Base-by-base conservation (phyloP, 2,113 vertebrate species). In the Leucosticte australis region DNA sequence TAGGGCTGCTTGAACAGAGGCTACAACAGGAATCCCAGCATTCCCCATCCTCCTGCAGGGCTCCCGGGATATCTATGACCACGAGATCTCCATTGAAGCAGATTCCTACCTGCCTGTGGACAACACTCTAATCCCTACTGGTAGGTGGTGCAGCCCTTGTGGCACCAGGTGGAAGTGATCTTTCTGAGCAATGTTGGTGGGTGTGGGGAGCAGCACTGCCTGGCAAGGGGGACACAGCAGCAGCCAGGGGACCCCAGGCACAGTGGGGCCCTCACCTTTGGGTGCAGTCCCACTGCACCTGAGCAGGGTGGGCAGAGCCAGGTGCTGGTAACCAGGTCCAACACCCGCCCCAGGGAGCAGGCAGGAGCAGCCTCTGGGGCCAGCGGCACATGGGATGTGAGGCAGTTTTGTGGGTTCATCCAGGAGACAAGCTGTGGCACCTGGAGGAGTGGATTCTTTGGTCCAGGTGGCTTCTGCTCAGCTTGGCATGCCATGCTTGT, bases 71-170 rank as follows among this genome's bases (percentile, higher is more conserved):
- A 97, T 99, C 95, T 99, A 99, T 13, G 97, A 98, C 91, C 99
- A 99, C 1, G 88, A 98, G 77, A 97, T 99, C 75, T 98, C 98
- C 42, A 98, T 99, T 91, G 88, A 92, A 77, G 98, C 99, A 17
- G 97, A 98, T 71, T 97, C 96, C 78, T 99, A 98, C 95, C 96
- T 99, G 96, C 99, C 99, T 27, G 98, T 99, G 94, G 98, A 99
- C 5, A 96, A 98, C 87, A 98, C 96, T 28, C 97, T 98, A 21
- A 98, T 99, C 79, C 99, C 99, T 18, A 99, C 98, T 65, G 99
- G 99, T 99, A 88, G n/a, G 97, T 96, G 28, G 37, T 67, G 59
- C 11, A 4, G 23, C 3, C 2, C 5, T 10, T 0, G 2, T 0
- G 7, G 53, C 28, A 56, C 28, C 1, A 10, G 31, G 33, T 20